These are phyloP conservation scores for Saimiri boliviensis DNA, from an alignment of 2,113 vertebrate genomes.

Conservation along the genomic window DNA sequence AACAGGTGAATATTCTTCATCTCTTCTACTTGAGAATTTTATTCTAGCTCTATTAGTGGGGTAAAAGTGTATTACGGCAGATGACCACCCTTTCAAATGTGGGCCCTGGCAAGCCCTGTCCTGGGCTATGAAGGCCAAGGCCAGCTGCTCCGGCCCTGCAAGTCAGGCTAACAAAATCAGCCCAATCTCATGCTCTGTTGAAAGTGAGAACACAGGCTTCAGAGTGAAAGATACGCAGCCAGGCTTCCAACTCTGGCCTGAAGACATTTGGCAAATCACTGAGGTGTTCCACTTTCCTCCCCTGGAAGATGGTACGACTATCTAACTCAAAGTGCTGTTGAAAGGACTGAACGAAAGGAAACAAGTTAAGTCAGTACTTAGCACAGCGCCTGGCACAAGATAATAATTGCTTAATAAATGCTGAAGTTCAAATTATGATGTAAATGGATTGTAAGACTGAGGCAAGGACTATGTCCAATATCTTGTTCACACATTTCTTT, in stretches of 20 bases:
- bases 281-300: not conserved
- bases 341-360: not conserved
- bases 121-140: no score
- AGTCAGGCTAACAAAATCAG: not conserved
- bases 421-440: not conserved
- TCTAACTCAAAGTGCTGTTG: not conserved
- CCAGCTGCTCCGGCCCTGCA: not conserved
- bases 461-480: not conserved
- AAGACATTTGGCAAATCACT: not conserved
- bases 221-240: not conserved
- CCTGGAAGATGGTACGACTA: not conserved
- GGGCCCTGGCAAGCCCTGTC: not conserved
- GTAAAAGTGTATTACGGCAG: not conserved
- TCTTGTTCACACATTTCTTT: not conserved
- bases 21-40: not conserved
- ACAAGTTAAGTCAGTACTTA: not conserved
- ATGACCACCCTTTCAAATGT: not conserved
- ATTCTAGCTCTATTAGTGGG: not conserved
- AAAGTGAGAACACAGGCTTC: not conserved
- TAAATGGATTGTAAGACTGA: not conserved
- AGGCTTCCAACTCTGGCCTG: not conserved
- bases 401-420: not conserved
- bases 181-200: not conserved
- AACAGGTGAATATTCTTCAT: not conserved
- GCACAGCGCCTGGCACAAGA: no score